These are phyloP conservation scores for Torymus aiolomorphi DNA, from an alignment of 2,888 invertebrate genomes.

Conservation along the genomic window DNA sequence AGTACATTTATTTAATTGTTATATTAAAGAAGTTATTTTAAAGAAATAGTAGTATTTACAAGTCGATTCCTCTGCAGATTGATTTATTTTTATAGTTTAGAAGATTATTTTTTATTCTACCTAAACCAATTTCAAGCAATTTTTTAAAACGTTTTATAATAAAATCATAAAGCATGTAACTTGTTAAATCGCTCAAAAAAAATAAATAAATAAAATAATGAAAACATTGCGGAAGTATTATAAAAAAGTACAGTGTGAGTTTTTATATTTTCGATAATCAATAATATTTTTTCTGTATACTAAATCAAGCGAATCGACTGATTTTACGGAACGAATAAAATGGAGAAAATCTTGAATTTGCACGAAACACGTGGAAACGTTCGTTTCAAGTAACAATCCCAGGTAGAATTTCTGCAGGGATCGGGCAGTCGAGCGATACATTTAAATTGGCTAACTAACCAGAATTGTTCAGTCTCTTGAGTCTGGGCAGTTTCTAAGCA, in stretches of 20 bases:
- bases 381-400: slow-evolving; percentile 24
- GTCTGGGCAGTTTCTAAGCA: slow-evolving; percentile 39
- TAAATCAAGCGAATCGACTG: neutral
- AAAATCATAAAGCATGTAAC: slow-evolving; percentile 13
- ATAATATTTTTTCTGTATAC: neutral
- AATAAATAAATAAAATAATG: too few species aligned
- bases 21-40: too few species aligned
- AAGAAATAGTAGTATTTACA: neutral
- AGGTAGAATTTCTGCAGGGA: slow-evolving; percentile 17
- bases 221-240: too few species aligned
- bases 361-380: neutral
- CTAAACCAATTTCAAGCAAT: neutral
- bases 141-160: neutral
- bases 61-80: neutral
- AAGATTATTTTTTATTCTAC: slow-evolving; percentile 5
- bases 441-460: slow-evolving; percentile 53
- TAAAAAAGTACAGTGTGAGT: too few species aligned
- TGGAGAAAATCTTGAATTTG: neutral
- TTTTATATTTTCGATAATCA: too few species aligned
- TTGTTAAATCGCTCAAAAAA: too few species aligned
- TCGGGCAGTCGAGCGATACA: slow-evolving; percentile 41
- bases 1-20: too few species aligned
- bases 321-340: neutral
- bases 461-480: slow-evolving; percentile 37
- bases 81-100: slow-evolving; percentile 3